Percentiles rank a stretch among this genome's conserved stretches.
These are phyloP conservation scores for Apis laboriosa DNA, from an alignment of 1,140 invertebrate genomes.

Conservation along the genomic window DNA sequence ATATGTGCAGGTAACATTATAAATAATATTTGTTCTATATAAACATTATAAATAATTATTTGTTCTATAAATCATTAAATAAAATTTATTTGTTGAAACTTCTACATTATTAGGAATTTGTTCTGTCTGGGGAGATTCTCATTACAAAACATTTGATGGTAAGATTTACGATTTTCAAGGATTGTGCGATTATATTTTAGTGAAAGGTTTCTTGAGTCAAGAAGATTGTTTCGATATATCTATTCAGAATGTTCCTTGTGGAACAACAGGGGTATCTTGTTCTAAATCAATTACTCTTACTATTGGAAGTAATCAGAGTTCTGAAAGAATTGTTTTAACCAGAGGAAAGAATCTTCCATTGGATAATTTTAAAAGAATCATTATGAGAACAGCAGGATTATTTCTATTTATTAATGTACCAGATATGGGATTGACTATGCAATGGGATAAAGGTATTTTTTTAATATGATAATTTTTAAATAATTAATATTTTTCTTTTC, in stretches of 20 bases:
- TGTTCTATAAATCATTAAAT: not conserved
- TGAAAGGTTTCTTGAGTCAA: slow-evolving; percentile 84
- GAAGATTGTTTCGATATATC: slow-evolving; percentile 86
- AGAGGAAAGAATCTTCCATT: slow-evolving; percentile 78
- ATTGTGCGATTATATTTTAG: slow-evolving; percentile 91
- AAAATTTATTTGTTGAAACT: not conserved
- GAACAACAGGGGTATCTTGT: slow-evolving; percentile 92
- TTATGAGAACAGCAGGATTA: slow-evolving; percentile 84
- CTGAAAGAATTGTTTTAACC: slow-evolving; percentile 84
- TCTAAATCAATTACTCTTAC: slow-evolving; percentile 89
- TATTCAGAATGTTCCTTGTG: slow-evolving; percentile 91
- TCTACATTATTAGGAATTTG: slow-evolving; percentile 84
- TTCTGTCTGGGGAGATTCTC: slow-evolving; percentile 92
- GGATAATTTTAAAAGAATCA: slow-evolving; percentile 76
- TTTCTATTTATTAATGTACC: slow-evolving; percentile 91
- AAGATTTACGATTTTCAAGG: slow-evolving; percentile 93
- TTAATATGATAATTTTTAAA: not conserved
- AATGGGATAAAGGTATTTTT: slow-evolving; percentile 88
- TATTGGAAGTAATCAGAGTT: slow-evolving; percentile 81
- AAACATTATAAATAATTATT: not conserved
- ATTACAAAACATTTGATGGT: slow-evolving; percentile 93
- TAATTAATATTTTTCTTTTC: not conserved
- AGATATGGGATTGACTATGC: slow-evolving; percentile 88
- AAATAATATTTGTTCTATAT: not conserved
- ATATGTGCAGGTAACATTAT: slow-evolving; percentile 78